These are phyloP conservation scores for Sipha maydis DNA, from an alignment of 2,888 invertebrate genomes.

Conservation along the genomic window DNA sequence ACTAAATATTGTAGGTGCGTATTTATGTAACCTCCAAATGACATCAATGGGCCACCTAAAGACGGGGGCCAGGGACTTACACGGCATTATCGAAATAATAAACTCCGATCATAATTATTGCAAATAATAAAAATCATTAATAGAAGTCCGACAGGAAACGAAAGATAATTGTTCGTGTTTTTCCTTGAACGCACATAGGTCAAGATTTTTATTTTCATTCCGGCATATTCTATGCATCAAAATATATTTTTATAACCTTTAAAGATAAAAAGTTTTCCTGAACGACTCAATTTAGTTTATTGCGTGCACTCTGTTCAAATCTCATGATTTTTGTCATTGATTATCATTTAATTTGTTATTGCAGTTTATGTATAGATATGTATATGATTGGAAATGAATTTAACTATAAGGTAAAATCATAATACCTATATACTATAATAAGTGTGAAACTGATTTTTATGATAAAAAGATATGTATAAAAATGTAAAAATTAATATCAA, in stretches of 20 bases:
- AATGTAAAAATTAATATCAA: not conserved
- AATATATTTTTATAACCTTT: not conserved
- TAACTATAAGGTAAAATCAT: not conserved
- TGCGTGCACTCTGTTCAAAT: not conserved
- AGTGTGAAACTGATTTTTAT: not conserved
- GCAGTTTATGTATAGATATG: not conserved
- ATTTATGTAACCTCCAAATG: slow-evolving; percentile 28
- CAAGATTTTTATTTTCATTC: slow-evolving; percentile 3
- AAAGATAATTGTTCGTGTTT: not conserved
- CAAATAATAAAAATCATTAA: not conserved
- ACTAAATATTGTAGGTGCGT: not conserved
- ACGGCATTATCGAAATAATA: not conserved
- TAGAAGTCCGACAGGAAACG: slow-evolving; percentile 7
- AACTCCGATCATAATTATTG: not conserved
- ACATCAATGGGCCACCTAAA: not conserved
- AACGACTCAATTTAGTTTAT: not conserved
- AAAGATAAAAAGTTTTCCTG: not conserved
- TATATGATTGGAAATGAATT: not conserved
- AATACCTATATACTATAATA: not conserved
- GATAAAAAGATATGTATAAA: not conserved
- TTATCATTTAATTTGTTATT: not conserved
- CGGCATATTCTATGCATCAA: not conserved
- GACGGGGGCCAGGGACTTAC: slow-evolving; percentile 30
- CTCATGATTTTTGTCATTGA: slow-evolving; percentile 12
- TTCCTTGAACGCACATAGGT: slow-evolving; percentile 48